Conservation (phyloP, 2,888 invertebrate genomes). For the Lamellibrachia satsuma region DNA sequence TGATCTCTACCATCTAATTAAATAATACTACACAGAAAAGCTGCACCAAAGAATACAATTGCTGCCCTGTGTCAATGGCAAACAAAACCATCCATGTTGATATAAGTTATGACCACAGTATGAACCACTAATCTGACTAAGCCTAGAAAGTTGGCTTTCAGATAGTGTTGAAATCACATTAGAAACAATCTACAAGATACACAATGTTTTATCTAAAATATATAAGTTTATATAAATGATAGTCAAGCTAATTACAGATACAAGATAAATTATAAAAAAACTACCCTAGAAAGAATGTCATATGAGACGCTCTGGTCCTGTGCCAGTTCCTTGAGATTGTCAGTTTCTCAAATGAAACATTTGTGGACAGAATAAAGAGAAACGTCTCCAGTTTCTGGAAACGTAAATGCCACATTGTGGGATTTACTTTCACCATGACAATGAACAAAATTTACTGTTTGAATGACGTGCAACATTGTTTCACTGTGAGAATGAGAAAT, state of each 20-base stretch:
- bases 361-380: neutral
- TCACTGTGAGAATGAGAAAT: neutral
- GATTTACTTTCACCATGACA: neutral
- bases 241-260: neutral
- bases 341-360: neutral
- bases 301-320: neutral
- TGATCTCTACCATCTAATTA: neutral
- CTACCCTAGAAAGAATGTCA: slow-evolving; percentile 12
- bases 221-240: neutral
- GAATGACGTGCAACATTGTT: neutral
- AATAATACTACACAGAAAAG: slow-evolving; percentile 6
- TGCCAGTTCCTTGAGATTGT: neutral
- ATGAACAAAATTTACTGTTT: neutral
- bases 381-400: neutral
- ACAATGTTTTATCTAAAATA: slow-evolving; percentile 8
- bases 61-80: neutral
- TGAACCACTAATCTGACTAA: neutral
- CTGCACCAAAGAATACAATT: neutral
- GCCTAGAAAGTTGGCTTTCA: neutral
- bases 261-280: slow-evolving; percentile 8
- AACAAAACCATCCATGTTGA: neutral
- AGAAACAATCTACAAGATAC: neutral
- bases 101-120: neutral
- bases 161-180: neutral
- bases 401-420: neutral